Percentiles rank a stretch among this genome's conserved stretches.
Conservation (phyloP, 2,888 invertebrate genomes). For the Neoascia interrupta region DNA sequence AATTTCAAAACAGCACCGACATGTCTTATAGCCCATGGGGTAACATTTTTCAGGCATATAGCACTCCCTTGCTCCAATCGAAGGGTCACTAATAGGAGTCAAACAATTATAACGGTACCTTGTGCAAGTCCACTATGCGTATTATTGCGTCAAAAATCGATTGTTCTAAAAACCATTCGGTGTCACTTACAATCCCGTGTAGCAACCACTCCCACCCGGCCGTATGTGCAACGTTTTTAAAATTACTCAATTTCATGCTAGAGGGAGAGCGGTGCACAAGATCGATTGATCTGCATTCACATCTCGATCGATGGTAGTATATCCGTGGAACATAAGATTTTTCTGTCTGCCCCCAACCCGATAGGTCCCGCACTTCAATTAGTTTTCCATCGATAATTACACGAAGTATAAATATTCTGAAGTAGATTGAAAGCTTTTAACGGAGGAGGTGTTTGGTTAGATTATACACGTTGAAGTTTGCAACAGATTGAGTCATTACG, state of each 20-base stretch:
- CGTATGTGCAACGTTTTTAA: constrained; percentile 44
- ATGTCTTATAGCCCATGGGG: too few species aligned
- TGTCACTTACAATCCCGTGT: constrained; percentile 37
- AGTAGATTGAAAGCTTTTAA: constrained; percentile 33
- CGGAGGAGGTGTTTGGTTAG: constrained; percentile 13
- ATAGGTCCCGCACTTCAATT: constrained; percentile 53
- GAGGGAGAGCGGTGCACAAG: constrained; percentile 37
- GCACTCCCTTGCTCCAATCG: neutral
- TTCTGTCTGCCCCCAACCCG: constrained; percentile 17
- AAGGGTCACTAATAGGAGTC: constrained; percentile 55
- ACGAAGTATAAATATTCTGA: constrained; percentile 36
- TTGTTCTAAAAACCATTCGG: constrained; percentile 43
- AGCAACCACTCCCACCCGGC: constrained; percentile 55
- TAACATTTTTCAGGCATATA: too few species aligned
- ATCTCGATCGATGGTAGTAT: neutral
- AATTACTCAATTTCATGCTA: constrained; percentile 65
- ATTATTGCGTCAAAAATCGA: constrained; percentile 42
- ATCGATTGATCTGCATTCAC: constrained; percentile 32
- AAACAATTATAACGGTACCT: constrained; percentile 12
- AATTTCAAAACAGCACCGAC: too few species aligned
- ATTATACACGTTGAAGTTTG: constrained; percentile 12
- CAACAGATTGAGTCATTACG: constrained; percentile 56
- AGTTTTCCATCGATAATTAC: constrained; percentile 66
- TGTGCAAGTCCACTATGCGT: neutral
- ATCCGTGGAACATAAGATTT: neutral